These are phyloP conservation scores for Caenorhabditis macrosperma DNA, from an alignment of 2,888 invertebrate genomes.

Conservation along the genomic window DNA sequence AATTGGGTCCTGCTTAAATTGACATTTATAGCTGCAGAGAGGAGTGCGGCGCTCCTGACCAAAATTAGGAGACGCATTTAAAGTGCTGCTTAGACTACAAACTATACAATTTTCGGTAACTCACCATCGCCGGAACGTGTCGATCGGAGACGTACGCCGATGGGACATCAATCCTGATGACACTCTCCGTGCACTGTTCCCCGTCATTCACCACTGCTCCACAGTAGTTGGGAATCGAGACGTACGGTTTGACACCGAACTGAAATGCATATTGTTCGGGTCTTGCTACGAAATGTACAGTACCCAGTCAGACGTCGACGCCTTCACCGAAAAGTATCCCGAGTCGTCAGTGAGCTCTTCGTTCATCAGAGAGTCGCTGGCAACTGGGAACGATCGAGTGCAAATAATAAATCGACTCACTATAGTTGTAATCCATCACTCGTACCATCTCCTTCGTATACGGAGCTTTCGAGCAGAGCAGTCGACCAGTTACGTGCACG, in stretches of 20 bases:
- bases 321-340: conserved; percentile 4
- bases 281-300: background rate
- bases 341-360: background rate
- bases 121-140: background rate
- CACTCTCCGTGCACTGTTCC: background rate
- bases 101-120: background rate
- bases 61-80: too few relatives aligned
- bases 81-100: background rate
- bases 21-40: too few relatives aligned
- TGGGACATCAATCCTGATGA: background rate
- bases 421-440: background rate
- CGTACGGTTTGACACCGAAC: background rate
- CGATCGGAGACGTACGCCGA: background rate
- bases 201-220: background rate
- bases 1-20: too few relatives aligned
- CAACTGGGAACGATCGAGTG: background rate
- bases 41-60: too few relatives aligned
- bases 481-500: background rate
- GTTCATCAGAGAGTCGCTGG: background rate
- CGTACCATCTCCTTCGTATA: background rate
- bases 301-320: background rate
- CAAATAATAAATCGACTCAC: background rate
- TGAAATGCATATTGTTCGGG: background rate
- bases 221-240: conserved; percentile 4
- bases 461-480: background rate